Base-by-base conservation (phyloP, 1,140 invertebrate species). In the Aphelinus atriplicis region DNA sequence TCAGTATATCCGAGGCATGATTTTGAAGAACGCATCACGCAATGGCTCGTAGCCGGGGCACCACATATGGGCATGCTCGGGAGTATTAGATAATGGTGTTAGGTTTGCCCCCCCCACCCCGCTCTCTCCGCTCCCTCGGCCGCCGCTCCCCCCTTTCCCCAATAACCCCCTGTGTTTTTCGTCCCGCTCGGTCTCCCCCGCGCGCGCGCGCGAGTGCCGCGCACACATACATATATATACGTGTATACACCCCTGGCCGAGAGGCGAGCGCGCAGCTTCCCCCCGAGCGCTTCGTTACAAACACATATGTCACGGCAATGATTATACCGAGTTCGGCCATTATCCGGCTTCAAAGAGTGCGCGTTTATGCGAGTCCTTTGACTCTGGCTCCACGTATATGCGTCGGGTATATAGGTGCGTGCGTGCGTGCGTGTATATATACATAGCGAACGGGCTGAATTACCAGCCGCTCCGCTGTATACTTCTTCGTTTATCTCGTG, bases 21-120 rank as follows among this genome's bases (percentile, higher is more conserved):
- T 82, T 84, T 85, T 82, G 73, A 79, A 84, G 81, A 84, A 84
- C 83, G 81, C 77, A 46, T 47, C 53, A 10, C 79, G 80, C 78
- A 75, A 82, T 81, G 84, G 83, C 81, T 84, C 84, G 81, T 85
- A 83, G 79, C 81, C 80, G 83, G 82, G 82, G 83, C 75, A 85
- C 84, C 85, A 81, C 86, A 87, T 86, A 86, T 87, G 86, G 84
- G 70, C 84, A 81, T 56, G 71, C 80, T 80, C 81, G 75, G 79
- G 79, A 81, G 85, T 83, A 87, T 86, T 86, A 86, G 85, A 85
- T 87, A 87, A 87, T 86, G 83, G 84, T 83, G 84, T 87, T 86
- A 87, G 81, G 76, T 81, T 80, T 81, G 79, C 79, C 79, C 81
- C 77, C 78, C 73, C 66, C 76, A 74, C 78, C 78, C 76, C 75